These are phyloP conservation scores for Romanomermis culicivorax DNA, from an alignment of 2,888 invertebrate genomes.

Conservation along the genomic window DNA sequence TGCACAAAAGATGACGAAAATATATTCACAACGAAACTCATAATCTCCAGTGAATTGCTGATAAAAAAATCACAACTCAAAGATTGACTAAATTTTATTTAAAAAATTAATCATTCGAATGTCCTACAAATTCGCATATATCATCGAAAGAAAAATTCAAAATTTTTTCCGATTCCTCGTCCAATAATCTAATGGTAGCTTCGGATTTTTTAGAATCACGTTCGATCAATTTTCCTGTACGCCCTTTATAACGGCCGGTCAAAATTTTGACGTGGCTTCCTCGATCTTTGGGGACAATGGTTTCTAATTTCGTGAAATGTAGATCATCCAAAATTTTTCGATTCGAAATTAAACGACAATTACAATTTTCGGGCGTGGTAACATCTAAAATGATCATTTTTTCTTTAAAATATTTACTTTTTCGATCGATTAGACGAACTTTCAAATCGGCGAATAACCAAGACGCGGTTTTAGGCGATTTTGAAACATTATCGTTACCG, in stretches of 20 bases:
- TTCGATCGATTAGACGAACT: constrained; percentile 30
- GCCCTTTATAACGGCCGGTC: not conserved
- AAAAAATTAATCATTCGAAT: not conserved
- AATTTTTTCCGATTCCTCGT: not conserved
- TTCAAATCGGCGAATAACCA: constrained; percentile 30
- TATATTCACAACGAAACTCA: too few relatives aligned
- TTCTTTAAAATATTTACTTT: constrained; percentile 25
- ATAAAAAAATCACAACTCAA: too few relatives aligned
- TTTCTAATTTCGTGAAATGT: not conserved
- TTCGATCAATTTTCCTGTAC: not conserved
- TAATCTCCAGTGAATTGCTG: too few relatives aligned
- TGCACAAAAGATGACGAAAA: too few relatives aligned
- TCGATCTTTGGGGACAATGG: not conserved
- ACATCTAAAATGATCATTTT: constrained; percentile 30
- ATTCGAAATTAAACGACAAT: constrained; percentile 28
- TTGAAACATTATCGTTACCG: not conserved
- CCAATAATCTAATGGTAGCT: not conserved
- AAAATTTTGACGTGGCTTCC: not conserved
- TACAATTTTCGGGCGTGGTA: constrained; percentile 23
- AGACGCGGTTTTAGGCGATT: not conserved
- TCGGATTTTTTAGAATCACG: not conserved
- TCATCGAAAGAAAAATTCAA: not conserved
- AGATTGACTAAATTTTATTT: too few relatives aligned
- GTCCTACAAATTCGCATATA: constrained; percentile 7
- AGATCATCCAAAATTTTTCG: not conserved